A percentile compares a stretch with the other conserved stretches of the same genome.
phyloP scores from a whole-genome alignment of 2,888 invertebrate species.

The Morpho achilles region DNA sequence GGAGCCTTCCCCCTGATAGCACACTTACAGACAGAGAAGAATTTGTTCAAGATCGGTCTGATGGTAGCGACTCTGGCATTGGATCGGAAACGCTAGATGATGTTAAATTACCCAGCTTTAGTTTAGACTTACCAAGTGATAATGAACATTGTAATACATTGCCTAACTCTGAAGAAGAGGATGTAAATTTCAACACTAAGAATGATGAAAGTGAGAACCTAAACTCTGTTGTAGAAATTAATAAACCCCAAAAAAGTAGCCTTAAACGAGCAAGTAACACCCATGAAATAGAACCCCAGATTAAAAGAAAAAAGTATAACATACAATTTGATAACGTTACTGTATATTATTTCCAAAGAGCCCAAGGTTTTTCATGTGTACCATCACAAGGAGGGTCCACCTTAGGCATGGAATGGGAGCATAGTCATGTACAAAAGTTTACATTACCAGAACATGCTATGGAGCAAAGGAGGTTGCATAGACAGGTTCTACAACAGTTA shows the following conservation, averaged over 20 bases:
- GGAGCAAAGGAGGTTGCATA: conserved; percentile 92
- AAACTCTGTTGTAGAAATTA: conserved; percentile 35
- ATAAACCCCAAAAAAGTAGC: conserved; percentile 75
- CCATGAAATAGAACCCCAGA: conserved; percentile 62
- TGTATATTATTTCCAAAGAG: conserved; percentile 95
- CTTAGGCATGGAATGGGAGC: conserved; percentile 92
- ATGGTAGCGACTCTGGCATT: conserved; percentile 91
- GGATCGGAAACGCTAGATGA: conserved; percentile 87
- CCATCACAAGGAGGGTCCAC: conserved; percentile 95
- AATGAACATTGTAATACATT: conserved; percentile 38
- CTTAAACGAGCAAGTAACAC: conserved; percentile 81
- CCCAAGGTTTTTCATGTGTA: conserved; percentile 95
- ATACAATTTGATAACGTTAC: conserved; percentile 95
- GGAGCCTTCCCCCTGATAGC: conserved; percentile 77
- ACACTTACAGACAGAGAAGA: conserved; percentile 71
- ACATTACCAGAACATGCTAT: conserved; percentile 92
- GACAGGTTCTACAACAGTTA: conserved; percentile 86
- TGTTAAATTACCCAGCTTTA: conserved; percentile 55
- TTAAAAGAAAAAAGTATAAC: conserved; percentile 86
- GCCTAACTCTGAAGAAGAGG: conserved; percentile 26
- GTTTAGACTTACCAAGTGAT: conserved; percentile 52
- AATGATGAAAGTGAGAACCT: conserved; percentile 33
- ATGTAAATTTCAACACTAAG: conserved; percentile 27
- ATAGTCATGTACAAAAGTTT: conserved; percentile 86
- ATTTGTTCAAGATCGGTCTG: conserved; percentile 84